A percentile compares a stretch with the other conserved stretches of the same genome.
These are phyloP conservation scores for Leptopilina boulardi DNA, from an alignment of 1,140 invertebrate species.

Conservation along the genomic window DNA sequence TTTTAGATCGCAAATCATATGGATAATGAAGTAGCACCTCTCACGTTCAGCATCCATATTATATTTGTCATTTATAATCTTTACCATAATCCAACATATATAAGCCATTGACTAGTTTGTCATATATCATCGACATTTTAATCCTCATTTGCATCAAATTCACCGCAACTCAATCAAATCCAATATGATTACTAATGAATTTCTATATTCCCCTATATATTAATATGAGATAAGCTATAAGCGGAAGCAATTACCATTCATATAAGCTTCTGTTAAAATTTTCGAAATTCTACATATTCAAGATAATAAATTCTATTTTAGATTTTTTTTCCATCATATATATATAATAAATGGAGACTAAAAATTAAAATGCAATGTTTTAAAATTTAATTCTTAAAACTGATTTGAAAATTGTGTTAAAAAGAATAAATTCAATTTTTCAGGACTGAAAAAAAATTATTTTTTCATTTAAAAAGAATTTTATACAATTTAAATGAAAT, in stretches of 20 bases:
- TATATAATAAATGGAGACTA: too few species aligned
- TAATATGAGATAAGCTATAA: not conserved
- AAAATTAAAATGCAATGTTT: too few species aligned
- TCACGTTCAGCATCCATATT: conserved; percentile 11
- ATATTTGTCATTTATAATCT: conserved; percentile 32
- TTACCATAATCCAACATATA: conserved; percentile 26
- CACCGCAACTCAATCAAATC: conserved; percentile 26
- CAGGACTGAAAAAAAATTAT: not conserved
- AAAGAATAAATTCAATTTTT: too few species aligned
- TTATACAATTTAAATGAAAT: too few species aligned
- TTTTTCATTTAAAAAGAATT: too few species aligned
- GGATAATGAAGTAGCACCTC: conserved; percentile 30
- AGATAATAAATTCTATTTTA: too few species aligned
- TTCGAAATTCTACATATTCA: not conserved
- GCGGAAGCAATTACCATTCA: not conserved
- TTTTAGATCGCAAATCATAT: conserved; percentile 30
- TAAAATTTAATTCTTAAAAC: too few species aligned
- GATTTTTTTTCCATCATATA: too few species aligned
- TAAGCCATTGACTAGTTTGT: conserved; percentile 6
- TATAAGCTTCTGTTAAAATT: conserved; percentile 22
- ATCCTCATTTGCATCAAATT: conserved; percentile 22
- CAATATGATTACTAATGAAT: conserved; percentile 9
- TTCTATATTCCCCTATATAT: not conserved
- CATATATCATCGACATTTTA: conserved; percentile 29
- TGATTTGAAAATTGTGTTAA: too few species aligned